Conservation (phyloP, 1,140 invertebrate species). For the Chymomyza costata region DNA sequence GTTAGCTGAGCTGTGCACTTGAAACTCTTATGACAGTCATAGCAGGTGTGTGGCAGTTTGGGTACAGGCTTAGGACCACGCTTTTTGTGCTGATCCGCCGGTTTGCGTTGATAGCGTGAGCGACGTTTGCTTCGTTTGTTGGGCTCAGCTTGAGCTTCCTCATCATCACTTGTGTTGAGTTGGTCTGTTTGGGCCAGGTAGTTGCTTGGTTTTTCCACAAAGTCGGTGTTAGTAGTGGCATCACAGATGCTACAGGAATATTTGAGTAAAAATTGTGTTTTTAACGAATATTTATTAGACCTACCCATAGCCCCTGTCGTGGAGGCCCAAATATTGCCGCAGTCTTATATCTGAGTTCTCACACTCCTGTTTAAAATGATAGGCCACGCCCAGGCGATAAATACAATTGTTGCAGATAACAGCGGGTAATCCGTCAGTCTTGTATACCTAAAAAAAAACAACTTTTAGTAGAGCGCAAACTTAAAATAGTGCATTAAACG, state of each 20-base stretch:
- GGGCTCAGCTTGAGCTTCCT: constrained; percentile 39
- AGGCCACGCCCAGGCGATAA: constrained; percentile 80
- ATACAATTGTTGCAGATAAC: constrained; percentile 82
- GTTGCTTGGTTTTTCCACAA: constrained; percentile 24
- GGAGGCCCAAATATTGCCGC: constrained; percentile 79
- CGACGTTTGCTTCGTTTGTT: constrained; percentile 49
- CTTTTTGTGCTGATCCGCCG: constrained; percentile 78
- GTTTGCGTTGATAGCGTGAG: constrained; percentile 77
- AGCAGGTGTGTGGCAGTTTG: constrained; percentile 78
- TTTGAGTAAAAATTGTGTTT: background rate
- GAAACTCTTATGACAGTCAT: constrained; percentile 78
- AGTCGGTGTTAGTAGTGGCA: constrained; percentile 69
- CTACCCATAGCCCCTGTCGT: constrained; percentile 48
- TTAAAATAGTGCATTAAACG: background rate
- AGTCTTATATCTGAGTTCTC: constrained; percentile 80
- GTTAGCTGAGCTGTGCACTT: constrained; percentile 79
- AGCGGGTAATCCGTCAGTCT: constrained; percentile 80
- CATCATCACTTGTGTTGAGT: constrained; percentile 40
- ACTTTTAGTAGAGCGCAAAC: too few relatives aligned
- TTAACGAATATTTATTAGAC: too few relatives aligned
- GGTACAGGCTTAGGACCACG: constrained; percentile 78
- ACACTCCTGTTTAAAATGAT: constrained; percentile 82
- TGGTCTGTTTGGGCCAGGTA: constrained; percentile 11
- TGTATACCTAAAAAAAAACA: constrained; percentile 76
- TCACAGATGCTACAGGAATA: constrained; percentile 31